Conservation (phyloP, 2,113 vertebrate genomes). For the Microcebus jonahi region DNA sequence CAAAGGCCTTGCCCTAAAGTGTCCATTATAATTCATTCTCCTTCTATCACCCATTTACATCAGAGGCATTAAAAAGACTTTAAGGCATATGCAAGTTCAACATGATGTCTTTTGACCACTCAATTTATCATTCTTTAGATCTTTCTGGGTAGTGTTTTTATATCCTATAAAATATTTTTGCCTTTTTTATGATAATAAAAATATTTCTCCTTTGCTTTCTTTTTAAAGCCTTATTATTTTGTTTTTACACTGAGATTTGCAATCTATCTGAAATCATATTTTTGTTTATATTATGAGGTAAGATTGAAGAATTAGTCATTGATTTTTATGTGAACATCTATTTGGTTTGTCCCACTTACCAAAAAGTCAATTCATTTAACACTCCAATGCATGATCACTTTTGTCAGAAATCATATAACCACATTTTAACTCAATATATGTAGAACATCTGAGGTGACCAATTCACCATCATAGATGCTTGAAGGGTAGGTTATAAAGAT, state of each 20-base stretch:
- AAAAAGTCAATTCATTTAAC: neutral
- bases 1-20: neutral
- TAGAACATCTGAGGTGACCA: neutral
- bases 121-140: neutral
- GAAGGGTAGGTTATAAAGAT: neutral
- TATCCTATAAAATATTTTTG: neutral
- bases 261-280: neutral
- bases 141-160: neutral
- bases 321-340: neutral
- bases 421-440: slow-evolving; percentile 4
- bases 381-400: neutral
- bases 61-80: neutral
- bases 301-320: neutral
- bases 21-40: neutral
- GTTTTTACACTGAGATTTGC: neutral
- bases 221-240: neutral
- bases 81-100: neutral
- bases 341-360: neutral
- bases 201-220: neutral
- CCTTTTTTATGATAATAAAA: neutral
- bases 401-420: neutral
- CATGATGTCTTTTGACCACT: neutral
- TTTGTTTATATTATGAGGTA: neutral
- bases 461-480: neutral
- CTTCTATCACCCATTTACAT: neutral